Percentiles rank a stretch among this genome's conserved stretches.
Conservation (phyloP, 2,888 invertebrate species). For the Tryphoninae sp. region DNA sequence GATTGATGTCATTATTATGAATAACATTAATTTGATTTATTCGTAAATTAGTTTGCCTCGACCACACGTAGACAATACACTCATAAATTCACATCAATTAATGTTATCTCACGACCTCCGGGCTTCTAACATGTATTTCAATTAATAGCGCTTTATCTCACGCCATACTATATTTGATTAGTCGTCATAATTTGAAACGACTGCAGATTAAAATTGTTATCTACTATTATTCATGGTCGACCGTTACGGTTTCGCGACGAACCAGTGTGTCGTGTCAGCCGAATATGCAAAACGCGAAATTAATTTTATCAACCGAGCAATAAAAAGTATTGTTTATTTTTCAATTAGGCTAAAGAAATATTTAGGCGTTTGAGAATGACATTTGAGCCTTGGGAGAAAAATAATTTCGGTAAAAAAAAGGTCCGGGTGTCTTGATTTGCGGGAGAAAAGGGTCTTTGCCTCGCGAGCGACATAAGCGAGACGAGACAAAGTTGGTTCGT, state of each 20-base stretch:
- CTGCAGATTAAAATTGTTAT: not conserved
- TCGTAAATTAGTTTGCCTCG: not conserved
- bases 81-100: not conserved
- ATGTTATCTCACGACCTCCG: constrained; percentile 7
- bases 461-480: not conserved
- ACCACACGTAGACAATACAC: not conserved
- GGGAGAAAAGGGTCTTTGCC: constrained; percentile 32
- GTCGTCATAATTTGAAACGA: constrained; percentile 10
- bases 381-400: not conserved
- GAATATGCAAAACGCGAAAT: no score
- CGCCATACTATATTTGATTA: not conserved
- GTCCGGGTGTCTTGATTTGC: constrained; percentile 42
- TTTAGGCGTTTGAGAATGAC: not conserved
- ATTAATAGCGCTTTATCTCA: not conserved
- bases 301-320: no score
- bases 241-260: no score
- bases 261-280: no score
- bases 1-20: not conserved
- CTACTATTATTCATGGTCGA: not conserved
- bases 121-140: not conserved
- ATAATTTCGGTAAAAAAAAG: constrained; percentile 22
- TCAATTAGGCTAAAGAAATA: not conserved
- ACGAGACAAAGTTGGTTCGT: no score
- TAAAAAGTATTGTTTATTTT: not conserved
- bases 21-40: not conserved